phyloP scores from a whole-genome alignment of 2,888 invertebrate genomes.

The Lagria hirta region DNA sequence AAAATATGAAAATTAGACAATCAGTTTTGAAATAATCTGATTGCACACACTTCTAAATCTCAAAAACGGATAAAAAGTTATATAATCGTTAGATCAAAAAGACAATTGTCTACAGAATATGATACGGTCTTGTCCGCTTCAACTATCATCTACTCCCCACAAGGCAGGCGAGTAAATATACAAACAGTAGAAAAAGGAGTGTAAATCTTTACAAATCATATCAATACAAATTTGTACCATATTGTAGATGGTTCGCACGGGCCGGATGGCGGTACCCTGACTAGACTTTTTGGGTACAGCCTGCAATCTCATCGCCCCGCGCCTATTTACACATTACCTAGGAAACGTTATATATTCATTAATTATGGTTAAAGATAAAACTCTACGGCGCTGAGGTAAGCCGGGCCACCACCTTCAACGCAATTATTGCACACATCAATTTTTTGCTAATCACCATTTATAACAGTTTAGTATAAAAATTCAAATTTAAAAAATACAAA shows the following conservation, averaged over 20 bases:
- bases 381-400: constrained; percentile 44
- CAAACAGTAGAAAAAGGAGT: constrained; percentile 57
- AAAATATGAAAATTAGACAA: constrained; percentile 50
- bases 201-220: constrained; percentile 56
- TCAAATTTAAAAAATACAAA: constrained; percentile 58
- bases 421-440: constrained; percentile 56
- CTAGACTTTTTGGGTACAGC: constrained; percentile 28
- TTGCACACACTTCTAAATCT: constrained; percentile 49
- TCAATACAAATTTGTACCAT: constrained; percentile 55
- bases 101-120: constrained; percentile 53
- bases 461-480: constrained; percentile 58
- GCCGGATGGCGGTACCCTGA: constrained; percentile 30
- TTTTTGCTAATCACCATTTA: constrained; percentile 55
- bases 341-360: constrained; percentile 47
- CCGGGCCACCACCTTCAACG: constrained; percentile 41
- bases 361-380: constrained; percentile 50
- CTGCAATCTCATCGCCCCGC: constrained; percentile 45
- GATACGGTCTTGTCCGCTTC: constrained; percentile 47
- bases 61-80: constrained; percentile 51
- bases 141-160: constrained; percentile 45
- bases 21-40: constrained; percentile 48
- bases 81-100: constrained; percentile 49
- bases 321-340: constrained; percentile 52
- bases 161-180: constrained; percentile 52
- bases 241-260: constrained; percentile 40